Base-by-base conservation (phyloP, 1,140 invertebrate species). In the Drosophila sp. region DNA sequence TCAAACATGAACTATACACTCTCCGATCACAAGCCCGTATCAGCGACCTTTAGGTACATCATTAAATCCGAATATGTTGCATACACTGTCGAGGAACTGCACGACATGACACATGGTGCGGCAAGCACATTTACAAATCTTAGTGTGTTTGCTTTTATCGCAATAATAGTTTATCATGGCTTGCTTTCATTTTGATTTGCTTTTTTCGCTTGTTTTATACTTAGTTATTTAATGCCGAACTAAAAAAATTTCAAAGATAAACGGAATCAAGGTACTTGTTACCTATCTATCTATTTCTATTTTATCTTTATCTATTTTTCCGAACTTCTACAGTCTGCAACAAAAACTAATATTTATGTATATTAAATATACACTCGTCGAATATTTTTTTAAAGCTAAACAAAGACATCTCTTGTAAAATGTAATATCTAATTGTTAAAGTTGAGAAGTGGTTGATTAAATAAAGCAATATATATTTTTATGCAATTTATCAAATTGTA, bases 1-100 rank as follows among this genome's bases (percentile, higher is more conserved):
- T 98, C 97, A 91, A 97, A 99, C 93, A 95, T 96, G 61, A 93
- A 94, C 51, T 93, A 99, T 29, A 96, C 95, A 80, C 96, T 99
- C 45, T 99, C 98, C 92, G 99, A 99, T 93, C 99, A 99, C 90
- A 99, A 99, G 93, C 98, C 99, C 57, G 98, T 99, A 8, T 97
- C 96, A 79, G 95, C 97, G n/a, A 91, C 97, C 46, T 99, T 99
- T 46, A 76, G 58, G 34, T 91, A 80, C 51, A 81, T 74, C 59
- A 83, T 91, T 18, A 80, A 91, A 43, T 34, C 81, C 1, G 13
- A 57, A 1, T 76, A 76, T 18, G 73, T 45, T 5, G 93, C 94
- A 94, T 80, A 46, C 6, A 93, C 94, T 2, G 79, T 94, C 95
- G 14, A 95, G 95, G 92, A 91, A 21, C 56, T 91, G 27, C 67